These are phyloP conservation scores for Prunella himalayana DNA, from an alignment of 2,113 vertebrate species.

Conservation along the genomic window DNA sequence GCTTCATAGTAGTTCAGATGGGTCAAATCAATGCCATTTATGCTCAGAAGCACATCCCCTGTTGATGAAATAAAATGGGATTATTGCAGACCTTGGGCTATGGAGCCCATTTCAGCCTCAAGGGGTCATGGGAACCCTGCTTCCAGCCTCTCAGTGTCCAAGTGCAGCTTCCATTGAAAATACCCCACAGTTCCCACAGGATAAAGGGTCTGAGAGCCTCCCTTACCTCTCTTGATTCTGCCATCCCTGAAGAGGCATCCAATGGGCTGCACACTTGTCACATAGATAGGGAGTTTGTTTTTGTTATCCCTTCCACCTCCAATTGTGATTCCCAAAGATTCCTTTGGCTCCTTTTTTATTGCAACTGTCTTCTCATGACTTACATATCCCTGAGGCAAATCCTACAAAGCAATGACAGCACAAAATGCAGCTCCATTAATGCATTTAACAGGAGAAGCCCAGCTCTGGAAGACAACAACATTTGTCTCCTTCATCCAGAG, in stretches of 20 bases:
- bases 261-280: slow-evolving; percentile 89
- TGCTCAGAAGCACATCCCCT: slow-evolving; percentile 89
- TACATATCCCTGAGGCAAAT: slow-evolving; percentile 80
- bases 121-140: background rate
- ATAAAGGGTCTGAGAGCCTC: background rate
- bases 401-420: slow-evolving; percentile 57
- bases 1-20: slow-evolving; percentile 86
- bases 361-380: slow-evolving; percentile 86
- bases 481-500: background rate
- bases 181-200: background rate
- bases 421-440: background rate
- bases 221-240: slow-evolving; percentile 85
- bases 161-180: background rate
- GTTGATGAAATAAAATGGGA: background rate
- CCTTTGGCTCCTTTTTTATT: slow-evolving; percentile 87
- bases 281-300: slow-evolving; percentile 86
- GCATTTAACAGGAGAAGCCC: background rate
- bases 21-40: slow-evolving; percentile 87
- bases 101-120: background rate
- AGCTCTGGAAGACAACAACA: background rate
- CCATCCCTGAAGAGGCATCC: slow-evolving; percentile 89
- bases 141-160: background rate
- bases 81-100: background rate
- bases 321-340: slow-evolving; percentile 90
- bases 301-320: slow-evolving; percentile 87